Conservation (phyloP, 2,797 vertebrate species). For the Hemitrygon akajei region DNA sequence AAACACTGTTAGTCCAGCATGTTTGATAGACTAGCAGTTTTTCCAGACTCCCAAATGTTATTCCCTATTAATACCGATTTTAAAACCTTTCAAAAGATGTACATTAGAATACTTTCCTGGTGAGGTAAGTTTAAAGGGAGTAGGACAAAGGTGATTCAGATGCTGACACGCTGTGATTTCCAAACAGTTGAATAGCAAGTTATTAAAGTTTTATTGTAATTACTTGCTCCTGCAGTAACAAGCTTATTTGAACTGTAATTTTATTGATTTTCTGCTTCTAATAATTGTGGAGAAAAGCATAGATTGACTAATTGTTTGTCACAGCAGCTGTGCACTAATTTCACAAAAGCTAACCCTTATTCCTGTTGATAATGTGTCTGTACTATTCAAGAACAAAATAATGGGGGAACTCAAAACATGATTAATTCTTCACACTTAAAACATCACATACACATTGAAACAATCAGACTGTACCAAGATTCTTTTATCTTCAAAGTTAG, state of each 20-base stretch:
- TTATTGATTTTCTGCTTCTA: background rate
- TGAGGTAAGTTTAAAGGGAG: too few species aligned
- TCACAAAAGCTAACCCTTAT: background rate
- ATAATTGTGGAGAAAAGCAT: background rate
- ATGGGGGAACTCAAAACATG: background rate
- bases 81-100: too few species aligned
- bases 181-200: too few species aligned
- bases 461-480: background rate
- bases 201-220: background rate
- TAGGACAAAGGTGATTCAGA: too few species aligned
- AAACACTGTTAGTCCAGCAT: too few species aligned
- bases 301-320: background rate
- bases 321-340: background rate
- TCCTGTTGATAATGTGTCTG: background rate
- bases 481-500: background rate
- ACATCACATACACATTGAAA: background rate
- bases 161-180: too few species aligned
- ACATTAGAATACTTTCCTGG: too few species aligned
- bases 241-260: background rate
- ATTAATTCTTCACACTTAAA: constrained; percentile 22
- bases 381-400: background rate
- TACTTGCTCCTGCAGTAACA: background rate
- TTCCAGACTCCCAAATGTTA: too few species aligned
- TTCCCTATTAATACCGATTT: too few species aligned
- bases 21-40: too few species aligned